Conservation (phyloP, 2,113 vertebrate genomes). For the Vombatus ursinus region DNA sequence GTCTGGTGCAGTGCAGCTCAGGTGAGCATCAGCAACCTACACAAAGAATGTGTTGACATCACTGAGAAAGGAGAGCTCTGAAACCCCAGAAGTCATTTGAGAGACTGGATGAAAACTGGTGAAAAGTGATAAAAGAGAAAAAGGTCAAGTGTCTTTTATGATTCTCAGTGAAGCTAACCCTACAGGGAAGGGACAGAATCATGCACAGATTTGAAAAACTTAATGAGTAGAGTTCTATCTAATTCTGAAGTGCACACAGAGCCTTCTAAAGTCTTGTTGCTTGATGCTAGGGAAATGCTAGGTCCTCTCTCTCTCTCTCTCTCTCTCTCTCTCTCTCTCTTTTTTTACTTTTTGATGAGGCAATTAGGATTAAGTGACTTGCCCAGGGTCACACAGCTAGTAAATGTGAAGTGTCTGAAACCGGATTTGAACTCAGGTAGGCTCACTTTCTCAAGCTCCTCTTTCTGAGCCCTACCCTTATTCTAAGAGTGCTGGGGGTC, state of each 20-base stretch:
- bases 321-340: too few relatives aligned
- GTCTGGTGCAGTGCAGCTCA: background rate
- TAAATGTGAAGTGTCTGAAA: too few relatives aligned
- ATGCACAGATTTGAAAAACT: background rate
- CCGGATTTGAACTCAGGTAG: background rate
- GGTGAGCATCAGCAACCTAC: background rate
- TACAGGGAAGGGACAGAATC: background rate
- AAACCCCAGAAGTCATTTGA: background rate
- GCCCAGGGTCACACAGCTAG: too few relatives aligned
- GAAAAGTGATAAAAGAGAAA: background rate
- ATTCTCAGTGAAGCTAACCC: background rate
- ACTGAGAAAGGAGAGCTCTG: background rate
- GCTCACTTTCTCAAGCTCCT: background rate
- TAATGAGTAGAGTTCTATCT: background rate
- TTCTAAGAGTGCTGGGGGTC: background rate
- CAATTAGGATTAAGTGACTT: too few relatives aligned
- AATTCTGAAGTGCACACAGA: background rate
- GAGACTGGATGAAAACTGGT: background rate
- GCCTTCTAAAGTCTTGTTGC: background rate
- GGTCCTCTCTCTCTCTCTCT: too few relatives aligned
- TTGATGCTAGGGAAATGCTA: background rate
- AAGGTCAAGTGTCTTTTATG: constrained; percentile 25
- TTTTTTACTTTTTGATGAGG: too few relatives aligned
- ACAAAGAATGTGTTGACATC: background rate
- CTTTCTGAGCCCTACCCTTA: background rate